Evolutionary conservation across 2,113 vertebrate genomes (phyloP), one percentile per base, ranked within the genome.

Genomic region (Alosa alosa): DNA sequence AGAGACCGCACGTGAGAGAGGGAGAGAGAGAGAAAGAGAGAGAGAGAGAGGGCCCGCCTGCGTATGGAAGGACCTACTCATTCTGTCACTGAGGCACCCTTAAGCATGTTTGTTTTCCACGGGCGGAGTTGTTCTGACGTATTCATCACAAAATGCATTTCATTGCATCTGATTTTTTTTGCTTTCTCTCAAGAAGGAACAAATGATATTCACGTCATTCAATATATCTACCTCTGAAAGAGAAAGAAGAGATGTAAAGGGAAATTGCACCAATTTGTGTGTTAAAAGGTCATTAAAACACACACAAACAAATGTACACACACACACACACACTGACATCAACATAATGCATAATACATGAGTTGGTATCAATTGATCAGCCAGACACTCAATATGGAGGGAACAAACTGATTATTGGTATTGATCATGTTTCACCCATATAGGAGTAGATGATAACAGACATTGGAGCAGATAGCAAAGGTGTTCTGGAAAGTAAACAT

Each of bases 71-170:
- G 25, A 72, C 7, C 64, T 72, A 7, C 25, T 72, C 64, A 36
- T 72, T 72, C 25, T 31, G 64, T 25, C 64, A 72, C 64, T 10
- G 64, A 72, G 64, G 85, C 60, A 45, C 88, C 91, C 86, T 84
- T 39, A 17, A 31, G 90, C 85, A 45, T 90, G 87, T 91, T 91
- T 82, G 89, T 87, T 91, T 92, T 89, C 83, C 88, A 86, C 89
- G 90, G 89, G 93, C 90, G 90, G 91, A 92, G 89, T 92, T 90
- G 78, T 89, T 64, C 36, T 86, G 91, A 86, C 88, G 81, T 90
- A 90, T 88, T 93, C 91, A 91, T 87, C 87, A 31, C 31, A 31
- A 31, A 31, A 31, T 31, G 31, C 31, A 31, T 31, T 31, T 31
- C 31, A 31, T 31, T 31, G 31, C 31, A 31, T 31, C 31, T 31